phyloP scores from a whole-genome alignment of 2,888 invertebrate genomes.

The Acanthoscelides obtectus region DNA sequence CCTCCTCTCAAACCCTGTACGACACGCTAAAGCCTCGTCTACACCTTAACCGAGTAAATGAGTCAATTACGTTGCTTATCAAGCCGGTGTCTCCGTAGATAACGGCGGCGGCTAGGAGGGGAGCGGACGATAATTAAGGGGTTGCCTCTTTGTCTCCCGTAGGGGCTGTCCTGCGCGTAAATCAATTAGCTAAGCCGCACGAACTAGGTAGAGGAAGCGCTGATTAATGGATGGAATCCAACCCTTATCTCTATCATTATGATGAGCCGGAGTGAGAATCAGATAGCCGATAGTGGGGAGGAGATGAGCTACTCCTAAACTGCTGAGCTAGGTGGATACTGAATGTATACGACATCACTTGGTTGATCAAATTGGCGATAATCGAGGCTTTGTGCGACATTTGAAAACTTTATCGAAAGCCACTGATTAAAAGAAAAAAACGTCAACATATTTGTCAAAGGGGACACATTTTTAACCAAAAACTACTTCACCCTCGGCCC shows the following conservation, averaged over 20 bases:
- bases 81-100: not conserved
- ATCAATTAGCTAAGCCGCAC: not conserved
- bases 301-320: not conserved
- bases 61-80: not conserved
- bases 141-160: not conserved
- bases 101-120: not conserved
- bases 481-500: no score
- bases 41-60: not conserved
- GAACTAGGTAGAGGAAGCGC: not conserved
- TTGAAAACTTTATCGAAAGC: no score
- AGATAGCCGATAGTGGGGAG: not conserved
- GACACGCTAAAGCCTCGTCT: not conserved
- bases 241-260: not conserved
- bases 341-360: no score
- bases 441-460: no score
- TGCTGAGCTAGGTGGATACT: not conserved
- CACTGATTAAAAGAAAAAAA: no score
- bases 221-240: not conserved
- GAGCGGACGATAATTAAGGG: not conserved
- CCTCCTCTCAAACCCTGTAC: not conserved
- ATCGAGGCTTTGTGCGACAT: no score
- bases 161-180: not conserved
- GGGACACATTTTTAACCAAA: no score
- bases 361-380: no score
- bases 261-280: not conserved